Percentiles rank a stretch among this genome's conserved stretches.
These are phyloP conservation scores for Mylabris sibirica DNA, from an alignment of 2,888 invertebrate species.

Conservation along the genomic window DNA sequence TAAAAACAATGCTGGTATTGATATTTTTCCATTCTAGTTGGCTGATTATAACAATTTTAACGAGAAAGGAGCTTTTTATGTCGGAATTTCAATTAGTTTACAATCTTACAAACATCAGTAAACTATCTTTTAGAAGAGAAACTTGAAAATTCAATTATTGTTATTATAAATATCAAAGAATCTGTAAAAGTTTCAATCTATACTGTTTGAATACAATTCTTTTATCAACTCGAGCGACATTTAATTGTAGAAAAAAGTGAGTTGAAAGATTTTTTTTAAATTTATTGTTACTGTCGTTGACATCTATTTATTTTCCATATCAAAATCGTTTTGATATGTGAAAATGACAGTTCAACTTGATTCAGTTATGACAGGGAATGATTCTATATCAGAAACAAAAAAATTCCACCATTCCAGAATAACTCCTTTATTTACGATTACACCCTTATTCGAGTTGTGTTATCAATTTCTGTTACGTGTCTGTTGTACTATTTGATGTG, in stretches of 20 bases:
- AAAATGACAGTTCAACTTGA: background rate
- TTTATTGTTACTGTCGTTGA: background rate
- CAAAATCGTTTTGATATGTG: background rate
- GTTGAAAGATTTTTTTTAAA: background rate
- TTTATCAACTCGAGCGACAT: background rate
- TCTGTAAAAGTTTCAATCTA: background rate
- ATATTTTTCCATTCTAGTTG: too few species aligned
- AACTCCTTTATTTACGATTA: background rate
- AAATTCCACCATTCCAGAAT: too few species aligned
- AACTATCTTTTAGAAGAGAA: background rate
- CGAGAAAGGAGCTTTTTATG: background rate
- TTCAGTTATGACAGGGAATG: background rate
- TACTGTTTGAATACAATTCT: background rate
- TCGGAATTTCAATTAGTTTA: background rate
- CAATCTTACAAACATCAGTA: background rate
- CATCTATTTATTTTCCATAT: background rate
- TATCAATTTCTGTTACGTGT: too few species aligned
- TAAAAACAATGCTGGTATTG: background rate
- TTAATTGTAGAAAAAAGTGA: background rate
- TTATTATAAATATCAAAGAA: background rate
- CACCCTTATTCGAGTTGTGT: too few species aligned
- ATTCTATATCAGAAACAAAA: background rate
- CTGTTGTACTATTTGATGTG: too few species aligned
- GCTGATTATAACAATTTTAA: too few species aligned
- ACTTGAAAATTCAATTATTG: background rate